Conservation (phyloP, 2,888 invertebrate genomes). For the Aphodius sticticus region DNA sequence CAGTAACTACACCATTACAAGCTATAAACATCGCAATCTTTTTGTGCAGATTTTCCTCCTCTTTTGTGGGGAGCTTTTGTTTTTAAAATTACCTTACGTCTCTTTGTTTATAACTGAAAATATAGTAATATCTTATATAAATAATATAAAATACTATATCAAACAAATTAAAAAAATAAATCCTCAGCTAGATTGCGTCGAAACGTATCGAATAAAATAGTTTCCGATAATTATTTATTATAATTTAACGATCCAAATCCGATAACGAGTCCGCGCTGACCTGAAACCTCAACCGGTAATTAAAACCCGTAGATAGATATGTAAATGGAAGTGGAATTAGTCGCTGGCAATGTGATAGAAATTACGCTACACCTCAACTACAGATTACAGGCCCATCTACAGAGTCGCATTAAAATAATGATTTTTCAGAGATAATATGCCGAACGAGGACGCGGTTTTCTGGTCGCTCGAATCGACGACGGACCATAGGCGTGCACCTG, state of each 20-base stretch:
- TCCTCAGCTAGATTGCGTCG: no score
- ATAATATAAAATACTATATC: no score
- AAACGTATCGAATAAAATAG: neutral
- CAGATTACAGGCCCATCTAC: neutral
- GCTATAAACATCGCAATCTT: no score
- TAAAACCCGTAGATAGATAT: neutral
- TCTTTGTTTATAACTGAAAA: no score
- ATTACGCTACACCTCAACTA: neutral
- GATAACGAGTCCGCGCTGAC: neutral
- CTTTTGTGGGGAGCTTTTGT: no score
- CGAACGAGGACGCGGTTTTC: neutral
- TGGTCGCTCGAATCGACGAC: neutral
- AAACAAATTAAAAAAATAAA: no score
- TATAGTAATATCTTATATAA: no score
- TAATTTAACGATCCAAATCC: neutral
- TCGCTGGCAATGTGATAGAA: neutral
- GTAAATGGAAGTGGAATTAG: neutral
- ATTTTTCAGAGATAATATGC: neutral
- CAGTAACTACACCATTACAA: no score
- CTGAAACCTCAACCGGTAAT: neutral
- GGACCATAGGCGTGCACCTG: conserved; percentile 8
- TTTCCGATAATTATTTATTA: neutral
- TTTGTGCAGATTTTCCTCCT: no score
- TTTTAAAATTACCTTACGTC: no score
- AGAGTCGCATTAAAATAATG: neutral